Conservation (phyloP, 2,113 vertebrate genomes). For the Pelmatolapia mariae region DNA sequence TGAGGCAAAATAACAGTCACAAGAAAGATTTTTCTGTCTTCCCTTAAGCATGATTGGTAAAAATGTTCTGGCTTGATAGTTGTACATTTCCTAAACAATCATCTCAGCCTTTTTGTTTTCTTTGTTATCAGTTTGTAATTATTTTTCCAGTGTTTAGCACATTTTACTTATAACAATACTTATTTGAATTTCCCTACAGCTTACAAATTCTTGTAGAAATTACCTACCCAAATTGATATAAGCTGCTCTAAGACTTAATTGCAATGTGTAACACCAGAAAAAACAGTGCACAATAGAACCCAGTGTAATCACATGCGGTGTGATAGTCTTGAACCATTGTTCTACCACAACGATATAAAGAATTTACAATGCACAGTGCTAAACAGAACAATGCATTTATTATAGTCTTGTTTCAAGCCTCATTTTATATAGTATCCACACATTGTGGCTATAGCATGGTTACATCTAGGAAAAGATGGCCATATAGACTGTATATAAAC, state of each 20-base stretch:
- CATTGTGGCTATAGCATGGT: background rate
- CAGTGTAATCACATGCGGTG: background rate
- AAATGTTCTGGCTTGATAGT: background rate
- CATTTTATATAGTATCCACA: background rate
- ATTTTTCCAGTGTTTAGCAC: background rate
- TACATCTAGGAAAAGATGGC: background rate
- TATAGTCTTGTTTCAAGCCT: background rate
- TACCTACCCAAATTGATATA: background rate
- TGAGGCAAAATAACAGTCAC: background rate
- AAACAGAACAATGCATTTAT: background rate
- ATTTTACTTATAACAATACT: background rate
- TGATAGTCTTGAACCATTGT: background rate
- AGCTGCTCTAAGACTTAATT: background rate
- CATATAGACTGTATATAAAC: background rate
- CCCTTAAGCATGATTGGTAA: background rate
- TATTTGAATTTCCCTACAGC: background rate
- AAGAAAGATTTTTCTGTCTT: background rate
- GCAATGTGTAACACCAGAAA: background rate
- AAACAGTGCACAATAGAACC: background rate
- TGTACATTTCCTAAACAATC: background rate
- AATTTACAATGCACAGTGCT: background rate
- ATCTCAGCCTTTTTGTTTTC: background rate
- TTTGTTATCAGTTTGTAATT: background rate
- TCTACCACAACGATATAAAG: background rate
- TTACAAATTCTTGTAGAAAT: background rate